These are phyloP conservation scores for Nomada fucata DNA, from an alignment of 2,888 invertebrate genomes.

Conservation along the genomic window DNA sequence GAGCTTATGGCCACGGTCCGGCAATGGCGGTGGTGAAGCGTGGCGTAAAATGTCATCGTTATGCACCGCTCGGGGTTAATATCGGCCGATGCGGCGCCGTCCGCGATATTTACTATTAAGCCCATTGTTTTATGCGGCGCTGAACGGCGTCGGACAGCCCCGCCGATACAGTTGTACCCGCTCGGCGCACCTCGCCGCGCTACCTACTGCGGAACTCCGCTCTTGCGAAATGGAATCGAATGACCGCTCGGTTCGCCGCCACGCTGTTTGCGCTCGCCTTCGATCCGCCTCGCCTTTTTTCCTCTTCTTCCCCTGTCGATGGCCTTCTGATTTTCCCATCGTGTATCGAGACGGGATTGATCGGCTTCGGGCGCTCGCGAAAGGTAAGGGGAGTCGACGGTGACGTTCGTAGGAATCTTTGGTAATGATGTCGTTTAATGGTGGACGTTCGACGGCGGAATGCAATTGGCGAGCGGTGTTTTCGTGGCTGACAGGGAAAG, in stretches of 20 bases:
- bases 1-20: constrained; percentile 59
- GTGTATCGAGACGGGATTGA: constrained; percentile 54
- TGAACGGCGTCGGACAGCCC: constrained; percentile 49
- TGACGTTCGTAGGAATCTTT: not conserved
- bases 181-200: constrained; percentile 33
- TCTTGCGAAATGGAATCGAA: constrained; percentile 66
- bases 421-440: no score
- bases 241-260: constrained; percentile 43
- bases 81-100: constrained; percentile 59
- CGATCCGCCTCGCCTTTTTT: constrained; percentile 23
- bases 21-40: constrained; percentile 45
- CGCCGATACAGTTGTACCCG: constrained; percentile 61
- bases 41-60: constrained; percentile 69
- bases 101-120: constrained; percentile 66
- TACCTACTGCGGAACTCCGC: constrained; percentile 40
- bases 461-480: no score
- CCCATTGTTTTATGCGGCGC: constrained; percentile 65
- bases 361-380: constrained; percentile 34
- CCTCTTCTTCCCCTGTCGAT: not conserved
- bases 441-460: no score
- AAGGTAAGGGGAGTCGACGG: not conserved
- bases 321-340: constrained; percentile 47
- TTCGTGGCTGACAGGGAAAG: no score
- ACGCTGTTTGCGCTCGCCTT: constrained; percentile 26
- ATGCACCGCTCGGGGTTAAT: constrained; percentile 65